Evolutionary conservation across 2,888 invertebrate species (phyloP).

Genomic region (Apantesis nais): DNA sequence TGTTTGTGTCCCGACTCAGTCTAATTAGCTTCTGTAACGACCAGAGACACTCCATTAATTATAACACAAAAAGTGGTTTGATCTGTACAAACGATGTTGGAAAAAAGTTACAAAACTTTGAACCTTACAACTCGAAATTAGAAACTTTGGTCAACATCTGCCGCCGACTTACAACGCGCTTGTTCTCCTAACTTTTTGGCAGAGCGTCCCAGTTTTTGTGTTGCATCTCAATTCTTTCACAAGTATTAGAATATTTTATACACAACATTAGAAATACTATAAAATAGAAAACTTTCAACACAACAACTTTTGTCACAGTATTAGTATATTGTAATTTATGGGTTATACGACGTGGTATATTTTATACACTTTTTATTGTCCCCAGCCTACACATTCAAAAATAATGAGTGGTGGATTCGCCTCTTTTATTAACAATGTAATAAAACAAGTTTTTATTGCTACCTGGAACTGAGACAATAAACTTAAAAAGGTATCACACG

Average conservation of each 20-base stretch:
- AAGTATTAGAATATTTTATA: constrained; percentile 35
- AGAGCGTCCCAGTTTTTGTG: constrained; percentile 46
- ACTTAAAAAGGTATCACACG: constrained; percentile 58
- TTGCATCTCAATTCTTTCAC: constrained; percentile 34
- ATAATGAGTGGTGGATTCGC: constrained; percentile 28
- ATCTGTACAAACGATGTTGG: constrained; percentile 60
- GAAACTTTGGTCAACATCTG: constrained; percentile 60
- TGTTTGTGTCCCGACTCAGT: constrained; percentile 63
- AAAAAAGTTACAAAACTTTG: constrained; percentile 55
- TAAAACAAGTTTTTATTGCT: constrained; percentile 45
- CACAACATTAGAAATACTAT: constrained; percentile 3
- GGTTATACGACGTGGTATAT: constrained; percentile 7
- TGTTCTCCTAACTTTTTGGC: constrained; percentile 53
- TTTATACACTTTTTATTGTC: constrained; percentile 12
- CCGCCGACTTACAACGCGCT: constrained; percentile 49
- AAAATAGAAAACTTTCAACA: constrained; percentile 18
- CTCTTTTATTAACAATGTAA: constrained; percentile 38
- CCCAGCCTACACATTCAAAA: constrained; percentile 15
- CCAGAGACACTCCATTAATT: constrained; percentile 74
- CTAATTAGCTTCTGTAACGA: constrained; percentile 74
- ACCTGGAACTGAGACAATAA: constrained; percentile 50
- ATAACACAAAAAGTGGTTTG: constrained; percentile 67
- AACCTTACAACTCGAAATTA: constrained; percentile 48
- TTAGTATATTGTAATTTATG: constrained; percentile 22
- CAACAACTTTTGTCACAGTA: neutral